Conservation (phyloP, 2,113 vertebrate genomes). For the Oophaga pumilio region DNA sequence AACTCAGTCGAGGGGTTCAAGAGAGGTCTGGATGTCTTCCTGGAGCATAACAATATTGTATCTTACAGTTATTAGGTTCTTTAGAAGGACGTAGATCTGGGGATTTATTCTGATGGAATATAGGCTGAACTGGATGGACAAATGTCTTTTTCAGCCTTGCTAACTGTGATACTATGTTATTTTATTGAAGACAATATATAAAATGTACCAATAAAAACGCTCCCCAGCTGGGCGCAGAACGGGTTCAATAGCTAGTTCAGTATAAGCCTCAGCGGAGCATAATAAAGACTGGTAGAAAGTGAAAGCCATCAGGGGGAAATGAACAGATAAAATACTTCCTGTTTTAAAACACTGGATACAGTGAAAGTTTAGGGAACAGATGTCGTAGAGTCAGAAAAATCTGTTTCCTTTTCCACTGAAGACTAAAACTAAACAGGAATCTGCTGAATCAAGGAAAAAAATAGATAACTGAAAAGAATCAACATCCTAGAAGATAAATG, state of each 20-base stretch:
- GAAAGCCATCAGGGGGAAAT: not conserved
- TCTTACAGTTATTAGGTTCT: too few relatives aligned
- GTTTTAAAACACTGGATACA: not conserved
- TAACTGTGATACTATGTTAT: too few relatives aligned
- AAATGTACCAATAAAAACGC: too few relatives aligned
- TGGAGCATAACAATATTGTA: too few relatives aligned
- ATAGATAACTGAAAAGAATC: conserved; percentile 63
- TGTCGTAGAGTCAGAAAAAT: not conserved
- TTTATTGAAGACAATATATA: too few relatives aligned
- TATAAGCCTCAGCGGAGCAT: not conserved
- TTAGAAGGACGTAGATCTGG: too few relatives aligned
- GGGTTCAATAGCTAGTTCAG: not conserved
- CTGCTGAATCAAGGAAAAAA: conserved; percentile 63
- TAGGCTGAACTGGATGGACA: too few relatives aligned
- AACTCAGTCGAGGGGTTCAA: too few relatives aligned
- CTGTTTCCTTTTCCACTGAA: not conserved
- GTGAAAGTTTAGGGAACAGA: not conserved
- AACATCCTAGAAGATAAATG: conserved; percentile 60
- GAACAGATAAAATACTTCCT: not conserved
- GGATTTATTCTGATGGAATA: too few relatives aligned
- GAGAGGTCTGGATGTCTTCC: too few relatives aligned
- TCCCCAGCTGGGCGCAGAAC: too few relatives aligned
- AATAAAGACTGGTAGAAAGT: not conserved
- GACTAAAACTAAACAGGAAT: conserved; percentile 51
- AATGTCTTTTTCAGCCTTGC: too few relatives aligned